Percentiles rank a stretch among this genome's conserved stretches.
Conservation (phyloP, 2,113 vertebrate genomes). For the Gobius niger region DNA sequence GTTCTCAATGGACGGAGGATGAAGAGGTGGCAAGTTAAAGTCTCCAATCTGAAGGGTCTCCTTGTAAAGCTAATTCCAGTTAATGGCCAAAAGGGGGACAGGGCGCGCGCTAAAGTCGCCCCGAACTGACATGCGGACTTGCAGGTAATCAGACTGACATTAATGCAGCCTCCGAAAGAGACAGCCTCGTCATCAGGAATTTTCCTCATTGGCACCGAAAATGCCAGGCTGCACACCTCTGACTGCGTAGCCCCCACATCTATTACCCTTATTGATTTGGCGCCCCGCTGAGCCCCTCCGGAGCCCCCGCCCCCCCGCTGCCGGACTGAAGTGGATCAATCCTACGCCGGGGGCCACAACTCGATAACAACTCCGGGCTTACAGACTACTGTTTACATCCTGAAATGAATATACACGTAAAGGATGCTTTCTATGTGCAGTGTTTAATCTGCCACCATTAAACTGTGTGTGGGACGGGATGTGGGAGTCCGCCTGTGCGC, state of each 20-base stretch:
- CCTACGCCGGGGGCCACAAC: constrained; percentile 86
- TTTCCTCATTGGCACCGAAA: constrained; percentile 90
- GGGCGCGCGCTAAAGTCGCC: constrained; percentile 71
- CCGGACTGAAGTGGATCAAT: constrained; percentile 92
- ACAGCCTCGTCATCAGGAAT: constrained; percentile 90
- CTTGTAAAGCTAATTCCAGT: constrained; percentile 86
- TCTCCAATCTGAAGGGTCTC: constrained; percentile 74
- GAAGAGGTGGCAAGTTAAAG: constrained; percentile 75
- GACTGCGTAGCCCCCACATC: constrained; percentile 90
- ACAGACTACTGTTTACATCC: constrained; percentile 75
- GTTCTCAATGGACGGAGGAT: constrained; percentile 67
- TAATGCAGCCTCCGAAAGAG: constrained; percentile 82
- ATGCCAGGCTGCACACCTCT: constrained; percentile 90
- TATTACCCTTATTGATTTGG: constrained; percentile 97
- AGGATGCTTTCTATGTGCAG: constrained; percentile 45
- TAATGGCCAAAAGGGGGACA: constrained; percentile 77
- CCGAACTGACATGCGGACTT: constrained; percentile 72
- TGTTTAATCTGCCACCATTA: constrained; percentile 22
- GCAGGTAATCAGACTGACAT: constrained; percentile 86
- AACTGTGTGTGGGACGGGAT: constrained; percentile 13
- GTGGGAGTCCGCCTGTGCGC: background rate
- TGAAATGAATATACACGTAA: constrained; percentile 75
- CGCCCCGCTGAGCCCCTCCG: constrained; percentile 86
- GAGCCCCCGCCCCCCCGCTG: constrained; percentile 87
- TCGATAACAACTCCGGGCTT: constrained; percentile 82